Evolutionary conservation across 2,888 invertebrate species (phyloP).

Genomic region (Leucoma salicis): DNA sequence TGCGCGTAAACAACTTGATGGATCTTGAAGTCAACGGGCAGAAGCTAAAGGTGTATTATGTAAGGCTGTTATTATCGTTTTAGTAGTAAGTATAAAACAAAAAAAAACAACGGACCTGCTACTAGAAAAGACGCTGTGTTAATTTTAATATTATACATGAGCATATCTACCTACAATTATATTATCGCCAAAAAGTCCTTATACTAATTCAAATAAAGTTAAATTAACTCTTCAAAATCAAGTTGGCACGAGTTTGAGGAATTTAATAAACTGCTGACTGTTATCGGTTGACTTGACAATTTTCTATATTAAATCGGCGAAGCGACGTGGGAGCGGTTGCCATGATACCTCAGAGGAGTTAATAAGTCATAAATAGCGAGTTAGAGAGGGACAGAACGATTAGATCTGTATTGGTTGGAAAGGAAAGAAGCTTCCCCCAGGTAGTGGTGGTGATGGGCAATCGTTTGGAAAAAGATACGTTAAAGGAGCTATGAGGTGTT

Average conservation of each 20-base stretch:
- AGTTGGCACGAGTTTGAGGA: constrained; percentile 44
- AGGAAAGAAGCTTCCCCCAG: constrained; percentile 58
- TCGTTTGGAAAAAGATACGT: constrained; percentile 78
- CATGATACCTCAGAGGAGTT: constrained; percentile 80
- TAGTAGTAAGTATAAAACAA: no score
- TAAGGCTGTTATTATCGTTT: no score
- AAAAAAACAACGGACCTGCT: no score
- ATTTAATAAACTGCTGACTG: constrained; percentile 74
- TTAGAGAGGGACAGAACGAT: constrained; percentile 50
- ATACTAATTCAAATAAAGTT: constrained; percentile 10
- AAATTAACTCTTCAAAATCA: constrained; percentile 18
- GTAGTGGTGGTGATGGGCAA: constrained; percentile 70
- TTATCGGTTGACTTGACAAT: constrained; percentile 74
- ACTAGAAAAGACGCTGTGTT: no score
- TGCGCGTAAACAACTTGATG: no score
- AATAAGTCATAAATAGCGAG: constrained; percentile 80
- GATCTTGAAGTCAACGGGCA: no score
- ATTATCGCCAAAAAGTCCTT: no score
- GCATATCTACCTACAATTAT: no score
- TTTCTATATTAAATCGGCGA: constrained; percentile 76
- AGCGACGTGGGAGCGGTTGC: constrained; percentile 69
- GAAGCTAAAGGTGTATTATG: no score
- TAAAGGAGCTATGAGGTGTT: constrained; percentile 66
- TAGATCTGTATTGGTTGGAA: constrained; percentile 34
- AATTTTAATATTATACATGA: no score